Conservation (phyloP, 2,797 vertebrate species). For the Eremophila alpestris region DNA sequence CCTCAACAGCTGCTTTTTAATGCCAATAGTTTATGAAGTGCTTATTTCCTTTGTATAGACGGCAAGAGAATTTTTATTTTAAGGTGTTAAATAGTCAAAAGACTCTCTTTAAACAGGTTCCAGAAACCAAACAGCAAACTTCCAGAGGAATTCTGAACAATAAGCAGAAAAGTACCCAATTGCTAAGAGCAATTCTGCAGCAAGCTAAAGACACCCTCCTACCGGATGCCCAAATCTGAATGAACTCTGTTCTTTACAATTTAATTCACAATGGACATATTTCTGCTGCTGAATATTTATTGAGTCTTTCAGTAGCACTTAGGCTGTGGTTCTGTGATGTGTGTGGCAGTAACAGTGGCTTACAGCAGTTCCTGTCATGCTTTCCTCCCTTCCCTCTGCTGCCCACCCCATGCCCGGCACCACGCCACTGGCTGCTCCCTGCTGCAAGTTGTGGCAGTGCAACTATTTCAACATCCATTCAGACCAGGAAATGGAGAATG, state of each 20-base stretch:
- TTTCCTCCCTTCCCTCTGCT: neutral
- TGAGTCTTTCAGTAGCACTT: constrained; percentile 1
- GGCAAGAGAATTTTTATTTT: neutral
- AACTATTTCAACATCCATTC: constrained; percentile 40
- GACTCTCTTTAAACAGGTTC: neutral
- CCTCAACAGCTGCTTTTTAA: neutral
- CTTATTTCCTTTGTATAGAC: neutral
- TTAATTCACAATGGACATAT: constrained; percentile 3
- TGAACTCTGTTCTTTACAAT: neutral
- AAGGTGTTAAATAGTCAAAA: neutral
- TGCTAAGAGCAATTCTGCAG: neutral
- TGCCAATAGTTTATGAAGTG: neutral
- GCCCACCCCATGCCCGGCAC: neutral
- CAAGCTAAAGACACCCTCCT: neutral
- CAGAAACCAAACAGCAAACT: neutral
- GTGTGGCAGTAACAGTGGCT: neutral
- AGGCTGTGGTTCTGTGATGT: neutral
- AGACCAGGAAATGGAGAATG: constrained; percentile 19
- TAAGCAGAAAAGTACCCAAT: neutral
- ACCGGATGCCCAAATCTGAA: neutral
- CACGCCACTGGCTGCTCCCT: neutral
- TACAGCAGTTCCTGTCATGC: neutral
- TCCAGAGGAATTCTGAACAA: neutral
- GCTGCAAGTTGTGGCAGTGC: constrained; percentile 28
- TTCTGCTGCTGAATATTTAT: constrained; percentile 16